Evolutionary conservation across 1,140 invertebrate genomes (phyloP).

Genomic region (Chymomyza costata): DNA sequence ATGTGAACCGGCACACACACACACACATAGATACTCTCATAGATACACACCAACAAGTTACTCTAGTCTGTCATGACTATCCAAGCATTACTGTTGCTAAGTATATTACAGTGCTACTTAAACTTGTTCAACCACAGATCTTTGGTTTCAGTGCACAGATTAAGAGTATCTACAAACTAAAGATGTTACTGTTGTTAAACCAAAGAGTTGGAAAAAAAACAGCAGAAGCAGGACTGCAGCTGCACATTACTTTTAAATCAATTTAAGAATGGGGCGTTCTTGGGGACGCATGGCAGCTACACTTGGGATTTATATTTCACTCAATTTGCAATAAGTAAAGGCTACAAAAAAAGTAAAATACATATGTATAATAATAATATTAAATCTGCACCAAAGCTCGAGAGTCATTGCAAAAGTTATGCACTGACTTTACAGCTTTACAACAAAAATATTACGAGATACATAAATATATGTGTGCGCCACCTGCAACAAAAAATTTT

Average conservation of each 20-base stretch:
- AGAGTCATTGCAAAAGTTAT: conserved; percentile 21
- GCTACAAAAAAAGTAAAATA: conserved; percentile 2
- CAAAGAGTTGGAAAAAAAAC: too few species aligned
- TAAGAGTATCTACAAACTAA: conserved; percentile 58
- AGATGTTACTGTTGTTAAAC: too few species aligned
- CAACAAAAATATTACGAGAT: too few species aligned
- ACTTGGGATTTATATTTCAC: conserved; percentile 33
- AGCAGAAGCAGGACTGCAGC: too few species aligned
- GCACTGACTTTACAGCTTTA: conserved; percentile 31
- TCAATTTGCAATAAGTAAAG: conserved; percentile 25
- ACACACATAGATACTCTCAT: background rate
- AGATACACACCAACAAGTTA: background rate
- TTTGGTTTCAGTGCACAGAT: conserved; percentile 9
- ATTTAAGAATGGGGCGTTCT: conserved; percentile 28
- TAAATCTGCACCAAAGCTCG: background rate
- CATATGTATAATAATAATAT: too few species aligned
- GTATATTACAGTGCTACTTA: conserved; percentile 38
- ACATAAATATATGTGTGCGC: too few species aligned
- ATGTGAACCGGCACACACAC: background rate
- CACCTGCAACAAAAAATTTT: too few species aligned
- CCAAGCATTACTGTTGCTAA: conserved; percentile 31
- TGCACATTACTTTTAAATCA: conserved; percentile 52
- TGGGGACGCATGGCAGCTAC: conserved; percentile 16
- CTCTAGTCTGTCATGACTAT: conserved; percentile 22
- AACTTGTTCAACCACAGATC: conserved; percentile 28